A percentile compares a stretch with the other conserved stretches of the same genome.
Conservation (phyloP, 2,888 invertebrate genomes). For the Meiosimyza platycephala region DNA sequence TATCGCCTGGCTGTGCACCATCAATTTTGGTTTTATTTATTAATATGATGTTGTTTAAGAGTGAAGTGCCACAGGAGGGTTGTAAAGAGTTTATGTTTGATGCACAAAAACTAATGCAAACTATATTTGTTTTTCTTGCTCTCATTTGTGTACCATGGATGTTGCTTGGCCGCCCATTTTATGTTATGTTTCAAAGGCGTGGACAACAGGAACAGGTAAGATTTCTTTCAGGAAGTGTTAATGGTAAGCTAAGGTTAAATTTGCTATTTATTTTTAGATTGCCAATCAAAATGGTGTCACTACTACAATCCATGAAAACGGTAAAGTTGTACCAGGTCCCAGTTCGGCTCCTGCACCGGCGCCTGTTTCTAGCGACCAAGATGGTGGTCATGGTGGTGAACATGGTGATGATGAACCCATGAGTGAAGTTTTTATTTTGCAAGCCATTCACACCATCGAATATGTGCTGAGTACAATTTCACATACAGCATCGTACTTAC, state of each 20-base stretch:
- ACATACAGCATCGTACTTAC: conserved; percentile 95
- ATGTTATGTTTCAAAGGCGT: conserved; percentile 69
- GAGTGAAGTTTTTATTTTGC: conserved; percentile 90
- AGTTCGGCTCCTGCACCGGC: conserved; percentile 33
- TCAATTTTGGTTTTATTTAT: conserved; percentile 82
- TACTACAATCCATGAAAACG: not conserved
- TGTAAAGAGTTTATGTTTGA: conserved; percentile 77
- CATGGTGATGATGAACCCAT: conserved; percentile 74
- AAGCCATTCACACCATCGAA: conserved; percentile 96
- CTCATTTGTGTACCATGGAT: conserved; percentile 92
- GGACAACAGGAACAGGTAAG: conserved; percentile 9
- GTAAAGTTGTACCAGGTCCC: not conserved
- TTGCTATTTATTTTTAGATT: not conserved
- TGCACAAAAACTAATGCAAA: conserved; percentile 79
- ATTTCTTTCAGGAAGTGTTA: not conserved
- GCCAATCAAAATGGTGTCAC: not conserved
- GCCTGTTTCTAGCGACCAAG: conserved; percentile 16
- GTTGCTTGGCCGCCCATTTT: conserved; percentile 90
- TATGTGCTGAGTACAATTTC: conserved; percentile 95
- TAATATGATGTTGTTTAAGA: conserved; percentile 80
- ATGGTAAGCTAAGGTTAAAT: not conserved
- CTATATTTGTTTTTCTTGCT: conserved; percentile 80
- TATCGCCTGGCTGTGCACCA: conserved; percentile 74
- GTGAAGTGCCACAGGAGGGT: conserved; percentile 62
- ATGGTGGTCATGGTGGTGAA: conserved; percentile 59